These are phyloP conservation scores for Geotrypetes seraphini DNA, from an alignment of 2,797 vertebrate species.

Conservation along the genomic window DNA sequence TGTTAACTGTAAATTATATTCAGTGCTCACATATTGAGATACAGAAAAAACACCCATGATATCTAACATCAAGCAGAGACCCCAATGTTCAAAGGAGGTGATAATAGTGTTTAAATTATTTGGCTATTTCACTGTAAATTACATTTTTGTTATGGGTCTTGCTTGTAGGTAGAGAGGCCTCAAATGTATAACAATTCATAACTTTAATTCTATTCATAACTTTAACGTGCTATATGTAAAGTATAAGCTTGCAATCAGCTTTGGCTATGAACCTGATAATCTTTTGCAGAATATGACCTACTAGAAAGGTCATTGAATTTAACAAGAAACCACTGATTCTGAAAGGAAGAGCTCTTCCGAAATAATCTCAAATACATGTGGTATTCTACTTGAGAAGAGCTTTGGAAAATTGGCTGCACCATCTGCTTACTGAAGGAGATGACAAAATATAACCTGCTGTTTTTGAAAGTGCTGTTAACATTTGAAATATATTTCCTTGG, in stretches of 20 bases:
- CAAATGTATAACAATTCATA: neutral
- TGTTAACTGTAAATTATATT: too few relatives aligned
- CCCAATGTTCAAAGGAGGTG: too few relatives aligned
- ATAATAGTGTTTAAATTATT: too few relatives aligned
- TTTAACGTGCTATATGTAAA: neutral
- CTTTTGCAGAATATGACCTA: slow-evolving; percentile 18
- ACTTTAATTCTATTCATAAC: neutral
- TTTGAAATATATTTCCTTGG: neutral
- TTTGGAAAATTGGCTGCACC: slow-evolving; percentile 52
- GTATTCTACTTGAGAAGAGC: slow-evolving; percentile 39
- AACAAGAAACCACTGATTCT: slow-evolving; percentile 21
- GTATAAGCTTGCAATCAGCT: neutral
- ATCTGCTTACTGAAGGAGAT: slow-evolving; percentile 29
- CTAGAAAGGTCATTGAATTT: slow-evolving; percentile 35
- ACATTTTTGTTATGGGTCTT: too few relatives aligned
- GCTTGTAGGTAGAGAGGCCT: neutral
- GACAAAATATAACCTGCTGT: slow-evolving; percentile 38
- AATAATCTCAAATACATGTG: slow-evolving; percentile 55
- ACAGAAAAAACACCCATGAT: too few relatives aligned
- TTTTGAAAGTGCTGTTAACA: slow-evolving; percentile 32
- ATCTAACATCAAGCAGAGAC: too few relatives aligned
- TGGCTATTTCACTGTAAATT: too few relatives aligned
- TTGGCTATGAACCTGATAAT: slow-evolving; percentile 9
- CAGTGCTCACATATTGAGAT: too few relatives aligned
- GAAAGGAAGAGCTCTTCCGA: slow-evolving; percentile 27